Evolutionary conservation across 2,888 invertebrate genomes (phyloP).

Genomic region (Zygogramma bicolorata): DNA sequence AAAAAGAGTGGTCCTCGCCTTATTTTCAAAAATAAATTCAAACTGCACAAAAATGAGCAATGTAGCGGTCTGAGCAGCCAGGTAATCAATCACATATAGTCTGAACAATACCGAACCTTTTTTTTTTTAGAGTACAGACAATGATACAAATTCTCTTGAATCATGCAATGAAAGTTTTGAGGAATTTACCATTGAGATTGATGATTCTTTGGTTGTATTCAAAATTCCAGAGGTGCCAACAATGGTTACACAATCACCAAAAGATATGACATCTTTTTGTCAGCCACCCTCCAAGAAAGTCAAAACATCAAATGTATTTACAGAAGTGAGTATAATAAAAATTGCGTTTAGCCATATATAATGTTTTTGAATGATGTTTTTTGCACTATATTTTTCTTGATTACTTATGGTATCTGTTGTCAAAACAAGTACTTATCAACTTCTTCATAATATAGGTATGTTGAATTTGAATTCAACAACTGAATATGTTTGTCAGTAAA

Average conservation of each 20-base stretch:
- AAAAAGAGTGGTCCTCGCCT: conserved; percentile 12
- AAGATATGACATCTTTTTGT: not conserved
- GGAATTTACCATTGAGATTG: not conserved
- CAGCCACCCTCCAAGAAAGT: not conserved
- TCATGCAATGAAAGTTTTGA: not conserved
- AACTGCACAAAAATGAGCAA: not conserved
- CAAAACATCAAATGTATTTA: not conserved
- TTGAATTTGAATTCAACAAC: not conserved
- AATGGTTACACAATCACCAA: not conserved
- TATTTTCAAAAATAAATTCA: not conserved
- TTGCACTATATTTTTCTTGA: not conserved
- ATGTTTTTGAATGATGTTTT: not conserved
- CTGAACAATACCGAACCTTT: not conserved
- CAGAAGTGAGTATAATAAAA: conserved; percentile 1
- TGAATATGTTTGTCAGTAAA: not conserved
- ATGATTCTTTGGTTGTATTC: not conserved
- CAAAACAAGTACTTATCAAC: not conserved
- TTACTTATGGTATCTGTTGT: not conserved
- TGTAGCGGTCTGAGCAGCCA: not conserved
- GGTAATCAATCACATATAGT: not conserved
- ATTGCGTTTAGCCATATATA: not conserved
- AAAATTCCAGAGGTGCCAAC: conserved; percentile 10
- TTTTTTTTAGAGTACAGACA: conserved; percentile 5
- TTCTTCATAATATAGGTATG: not conserved
- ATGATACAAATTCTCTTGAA: not conserved